Evolutionary conservation across 1,140 invertebrate species (phyloP).

Genomic region (Drosophila tristis): DNA sequence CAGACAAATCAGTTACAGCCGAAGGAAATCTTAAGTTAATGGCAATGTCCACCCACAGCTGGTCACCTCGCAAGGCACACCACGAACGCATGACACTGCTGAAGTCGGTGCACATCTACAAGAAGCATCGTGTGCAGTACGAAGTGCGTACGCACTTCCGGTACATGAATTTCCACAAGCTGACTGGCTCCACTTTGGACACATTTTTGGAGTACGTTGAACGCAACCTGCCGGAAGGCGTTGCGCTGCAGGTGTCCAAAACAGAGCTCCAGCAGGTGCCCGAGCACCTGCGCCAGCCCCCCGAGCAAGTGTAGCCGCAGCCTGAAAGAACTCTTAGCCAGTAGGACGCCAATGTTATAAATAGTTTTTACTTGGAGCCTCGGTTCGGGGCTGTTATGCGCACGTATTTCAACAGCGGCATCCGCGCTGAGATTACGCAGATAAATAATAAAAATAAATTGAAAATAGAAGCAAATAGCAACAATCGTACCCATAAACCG

Average conservation of each 20-base stretch:
- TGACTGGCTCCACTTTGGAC: conserved; percentile 97
- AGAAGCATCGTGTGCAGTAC: conserved; percentile 98
- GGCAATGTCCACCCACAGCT: conserved; percentile 85
- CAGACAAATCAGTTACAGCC: not conserved
- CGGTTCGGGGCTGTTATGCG: too few species aligned
- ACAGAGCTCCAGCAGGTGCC: conserved; percentile 87
- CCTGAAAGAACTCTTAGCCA: conserved; percentile 8
- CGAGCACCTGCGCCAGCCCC: conserved; percentile 85
- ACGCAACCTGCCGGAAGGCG: conserved; percentile 98
- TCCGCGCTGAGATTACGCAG: conserved; percentile 29
- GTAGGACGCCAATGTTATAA: conserved; percentile 23
- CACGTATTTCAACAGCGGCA: conserved; percentile 2
- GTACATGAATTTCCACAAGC: conserved; percentile 91
- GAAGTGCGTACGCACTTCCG: conserved; percentile 97
- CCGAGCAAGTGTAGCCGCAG: conserved; percentile 61
- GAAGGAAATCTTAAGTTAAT: conserved; percentile 32
- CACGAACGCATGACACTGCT: conserved; percentile 92
- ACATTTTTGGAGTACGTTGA: conserved; percentile 98
- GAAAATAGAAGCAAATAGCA: conserved; percentile 7
- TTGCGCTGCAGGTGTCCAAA: conserved; percentile 97
- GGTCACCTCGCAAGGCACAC: conserved; percentile 88
- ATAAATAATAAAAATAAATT: conserved; percentile 20
- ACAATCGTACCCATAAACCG: conserved; percentile 10
- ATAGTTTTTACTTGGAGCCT: conserved; percentile 12
- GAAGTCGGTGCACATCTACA: conserved; percentile 95